These are phyloP conservation scores for Drosophila neocordata DNA, from an alignment of 1,140 invertebrate genomes.

Conservation along the genomic window DNA sequence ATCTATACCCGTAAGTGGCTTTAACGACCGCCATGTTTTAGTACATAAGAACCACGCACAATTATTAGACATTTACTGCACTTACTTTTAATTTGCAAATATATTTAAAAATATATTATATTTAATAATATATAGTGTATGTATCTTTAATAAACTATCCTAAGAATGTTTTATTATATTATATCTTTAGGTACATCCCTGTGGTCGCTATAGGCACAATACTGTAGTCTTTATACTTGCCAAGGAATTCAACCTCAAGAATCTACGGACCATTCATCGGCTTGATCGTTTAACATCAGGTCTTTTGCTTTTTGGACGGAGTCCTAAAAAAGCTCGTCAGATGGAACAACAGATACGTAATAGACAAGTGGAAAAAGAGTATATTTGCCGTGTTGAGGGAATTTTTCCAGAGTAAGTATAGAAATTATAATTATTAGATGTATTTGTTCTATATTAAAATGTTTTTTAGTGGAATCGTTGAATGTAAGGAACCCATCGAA, in stretches of 20 bases:
- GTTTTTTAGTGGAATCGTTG: slow-evolving; percentile 84
- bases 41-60: slow-evolving; percentile 8
- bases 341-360: slow-evolving; percentile 97
- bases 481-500: slow-evolving; percentile 96
- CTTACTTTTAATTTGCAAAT: too few relatives aligned
- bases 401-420: slow-evolving; percentile 95
- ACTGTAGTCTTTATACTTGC: slow-evolving; percentile 97
- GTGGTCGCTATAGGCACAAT: slow-evolving; percentile 97
- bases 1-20: slow-evolving; percentile 97
- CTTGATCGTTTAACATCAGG: slow-evolving; percentile 97
- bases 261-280: slow-evolving; percentile 95
- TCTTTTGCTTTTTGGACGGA: slow-evolving; percentile 95
- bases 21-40: slow-evolving; percentile 87
- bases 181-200: slow-evolving; percentile 93
- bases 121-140: too few relatives aligned
- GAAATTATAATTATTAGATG: too few relatives aligned
- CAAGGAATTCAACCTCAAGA: slow-evolving; percentile 97
- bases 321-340: slow-evolving; percentile 94
- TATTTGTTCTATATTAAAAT: not conserved
- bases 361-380: slow-evolving; percentile 96
- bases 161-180: not conserved
- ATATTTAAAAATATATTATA: too few relatives aligned
- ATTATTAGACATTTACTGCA: not conserved
- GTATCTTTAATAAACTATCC: not conserved
- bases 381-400: slow-evolving; percentile 98